A percentile compares a stretch with the other conserved stretches of the same genome.
Conservation (phyloP, 2,888 invertebrate genomes). For the Blera fallax region DNA sequence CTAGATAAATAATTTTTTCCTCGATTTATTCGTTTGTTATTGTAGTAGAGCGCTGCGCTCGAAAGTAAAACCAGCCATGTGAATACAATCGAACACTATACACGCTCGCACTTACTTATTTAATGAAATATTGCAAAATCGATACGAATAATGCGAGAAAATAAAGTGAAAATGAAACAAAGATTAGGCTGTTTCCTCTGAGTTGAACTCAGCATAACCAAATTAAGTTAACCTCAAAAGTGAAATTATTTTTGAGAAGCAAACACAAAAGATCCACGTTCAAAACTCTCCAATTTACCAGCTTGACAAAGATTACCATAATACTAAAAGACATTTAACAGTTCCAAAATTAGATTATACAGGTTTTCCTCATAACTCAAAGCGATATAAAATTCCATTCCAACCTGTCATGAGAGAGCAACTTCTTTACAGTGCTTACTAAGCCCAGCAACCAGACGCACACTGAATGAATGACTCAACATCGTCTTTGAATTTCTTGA, state of each 20-base stretch:
- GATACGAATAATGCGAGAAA: too few species aligned
- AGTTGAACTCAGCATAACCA: not conserved
- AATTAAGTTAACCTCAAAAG: conserved; percentile 27
- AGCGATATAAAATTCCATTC: conserved; percentile 25
- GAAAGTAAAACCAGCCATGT: too few species aligned
- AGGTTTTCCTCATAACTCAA: conserved; percentile 12
- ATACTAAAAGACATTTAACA: not conserved
- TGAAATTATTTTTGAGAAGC: not conserved
- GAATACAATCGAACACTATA: too few species aligned
- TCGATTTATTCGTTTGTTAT: too few species aligned
- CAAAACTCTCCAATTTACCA: not conserved
- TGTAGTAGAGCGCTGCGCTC: too few species aligned
- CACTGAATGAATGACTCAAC: conserved; percentile 49
- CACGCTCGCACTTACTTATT: too few species aligned
- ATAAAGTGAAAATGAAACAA: too few species aligned
- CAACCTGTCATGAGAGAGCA: conserved; percentile 39
- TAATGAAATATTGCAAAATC: too few species aligned
- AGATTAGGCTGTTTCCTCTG: too few species aligned
- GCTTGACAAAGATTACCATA: not conserved
- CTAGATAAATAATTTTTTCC: too few species aligned
- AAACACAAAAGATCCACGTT: not conserved
- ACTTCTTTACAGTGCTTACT: not conserved
- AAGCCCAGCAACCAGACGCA: not conserved
- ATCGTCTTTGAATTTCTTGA: conserved; percentile 16
- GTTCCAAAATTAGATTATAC: conserved; percentile 19